A percentile compares a stretch with the other conserved stretches of the same genome.
These are phyloP conservation scores for Heliconius hortense DNA, from an alignment of 2,888 invertebrate species.

Conservation along the genomic window DNA sequence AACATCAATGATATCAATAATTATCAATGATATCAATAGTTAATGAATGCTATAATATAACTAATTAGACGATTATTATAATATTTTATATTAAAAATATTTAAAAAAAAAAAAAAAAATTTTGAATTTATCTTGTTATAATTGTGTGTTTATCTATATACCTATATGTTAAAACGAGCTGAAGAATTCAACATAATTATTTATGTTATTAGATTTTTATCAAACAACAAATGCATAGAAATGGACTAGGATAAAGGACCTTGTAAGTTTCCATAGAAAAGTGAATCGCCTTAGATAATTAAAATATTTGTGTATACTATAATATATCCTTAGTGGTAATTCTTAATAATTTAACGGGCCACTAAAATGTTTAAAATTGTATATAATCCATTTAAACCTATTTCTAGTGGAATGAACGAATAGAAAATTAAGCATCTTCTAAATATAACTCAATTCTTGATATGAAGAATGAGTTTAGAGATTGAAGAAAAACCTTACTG, in stretches of 20 bases:
- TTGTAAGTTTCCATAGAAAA: not conserved
- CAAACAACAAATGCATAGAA: not conserved
- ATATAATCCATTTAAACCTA: not conserved
- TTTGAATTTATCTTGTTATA: not conserved
- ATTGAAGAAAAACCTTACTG: not conserved
- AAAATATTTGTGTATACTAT: not conserved
- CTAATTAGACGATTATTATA: not conserved
- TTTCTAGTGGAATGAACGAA: not conserved
- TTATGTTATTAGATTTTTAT: not conserved
- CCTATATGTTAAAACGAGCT: not conserved
- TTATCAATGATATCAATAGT: not conserved
- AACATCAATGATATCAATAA: not conserved
- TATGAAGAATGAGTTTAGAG: not conserved
- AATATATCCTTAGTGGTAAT: not conserved
- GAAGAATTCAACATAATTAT: not conserved
- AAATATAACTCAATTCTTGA: not conserved
- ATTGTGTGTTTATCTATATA: not conserved
- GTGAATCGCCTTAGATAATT: not conserved
- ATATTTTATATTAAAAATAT: not conserved
- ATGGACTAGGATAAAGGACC: conserved; percentile 19
- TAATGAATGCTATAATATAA: not conserved
- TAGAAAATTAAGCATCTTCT: not conserved
- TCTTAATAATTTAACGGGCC: not conserved
- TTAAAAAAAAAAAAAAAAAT: not conserved
- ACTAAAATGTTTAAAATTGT: not conserved